A percentile compares a stretch with the other conserved stretches of the same genome.
phyloP scores from a whole-genome alignment of 92 coral and sea anemone species.

The Porites rus region DNA sequence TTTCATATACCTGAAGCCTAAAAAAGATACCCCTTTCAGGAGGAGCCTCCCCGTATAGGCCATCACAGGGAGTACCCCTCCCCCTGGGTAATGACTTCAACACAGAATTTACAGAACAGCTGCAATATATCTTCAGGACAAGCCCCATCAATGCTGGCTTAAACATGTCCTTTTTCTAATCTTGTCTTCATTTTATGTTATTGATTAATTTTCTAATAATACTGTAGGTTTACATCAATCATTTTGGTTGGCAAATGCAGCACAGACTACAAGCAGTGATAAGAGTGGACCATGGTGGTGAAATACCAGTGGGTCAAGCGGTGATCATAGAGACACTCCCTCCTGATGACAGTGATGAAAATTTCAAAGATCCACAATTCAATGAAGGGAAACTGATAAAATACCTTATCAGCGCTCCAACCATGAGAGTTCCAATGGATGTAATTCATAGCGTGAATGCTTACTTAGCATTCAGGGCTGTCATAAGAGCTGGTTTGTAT shows the following conservation, averaged over 20 bases:
- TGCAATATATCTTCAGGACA: too few relatives aligned
- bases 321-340: constrained; percentile 66
- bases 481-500: constrained; percentile 60
- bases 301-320: constrained; percentile 86
- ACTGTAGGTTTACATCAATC: constrained; percentile 65
- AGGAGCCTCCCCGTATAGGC: too few relatives aligned
- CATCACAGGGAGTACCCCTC: too few relatives aligned
- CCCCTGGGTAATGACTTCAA: too few relatives aligned
- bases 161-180: too few relatives aligned
- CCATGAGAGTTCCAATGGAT: constrained; percentile 80
- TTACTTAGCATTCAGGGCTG: constrained; percentile 85
- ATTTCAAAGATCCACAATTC: constrained; percentile 60
- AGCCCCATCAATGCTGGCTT: too few relatives aligned
- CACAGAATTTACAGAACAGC: too few relatives aligned
- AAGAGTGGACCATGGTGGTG: constrained; percentile 60
- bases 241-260: constrained; percentile 92
- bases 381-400: constrained; percentile 82
- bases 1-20: too few relatives aligned
- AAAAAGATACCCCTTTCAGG: too few relatives aligned
- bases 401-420: constrained; percentile 82
- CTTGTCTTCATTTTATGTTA: neutral
- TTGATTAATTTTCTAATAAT: neutral
- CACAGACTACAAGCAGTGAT: constrained; percentile 71
- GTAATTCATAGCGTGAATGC: constrained; percentile 80
- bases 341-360: constrained; percentile 27